phyloP scores from a whole-genome alignment of 2,113 vertebrate species.

The Eubucco bourcierii region DNA sequence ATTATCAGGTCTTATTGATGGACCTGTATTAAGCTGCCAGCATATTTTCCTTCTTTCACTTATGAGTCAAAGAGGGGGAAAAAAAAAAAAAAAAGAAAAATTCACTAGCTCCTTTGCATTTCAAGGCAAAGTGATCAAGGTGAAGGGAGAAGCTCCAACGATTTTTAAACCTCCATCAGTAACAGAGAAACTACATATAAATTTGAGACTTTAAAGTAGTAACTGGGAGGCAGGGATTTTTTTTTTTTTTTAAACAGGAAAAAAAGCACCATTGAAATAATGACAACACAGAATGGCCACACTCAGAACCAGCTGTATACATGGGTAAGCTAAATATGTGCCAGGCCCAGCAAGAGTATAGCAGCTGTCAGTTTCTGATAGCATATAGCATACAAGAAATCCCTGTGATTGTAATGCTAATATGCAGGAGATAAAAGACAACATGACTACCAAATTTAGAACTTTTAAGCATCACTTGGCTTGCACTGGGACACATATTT shows the following conservation, averaged over 20 bases:
- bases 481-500: background rate
- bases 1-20: constrained; percentile 2
- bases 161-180: background rate
- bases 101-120: constrained; percentile 4
- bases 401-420: background rate
- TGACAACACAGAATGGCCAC: background rate
- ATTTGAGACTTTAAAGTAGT: background rate
- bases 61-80: background rate
- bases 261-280: background rate
- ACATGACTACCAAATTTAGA: background rate
- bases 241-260: background rate
- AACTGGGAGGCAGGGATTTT: background rate
- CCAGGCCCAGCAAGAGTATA: background rate
- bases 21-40: constrained; percentile 18
- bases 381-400: background rate
- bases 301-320: background rate
- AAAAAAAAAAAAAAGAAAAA: background rate
- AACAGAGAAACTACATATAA: background rate
- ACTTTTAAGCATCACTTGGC: background rate
- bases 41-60: constrained; percentile 8
- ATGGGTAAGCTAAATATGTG: background rate
- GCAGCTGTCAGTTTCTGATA: background rate
- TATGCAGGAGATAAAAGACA: background rate
- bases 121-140: background rate
- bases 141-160: background rate